A percentile compares a stretch with the other conserved stretches of the same genome.
Conservation (phyloP, 1,140 invertebrate species). For the Apis florea region DNA sequence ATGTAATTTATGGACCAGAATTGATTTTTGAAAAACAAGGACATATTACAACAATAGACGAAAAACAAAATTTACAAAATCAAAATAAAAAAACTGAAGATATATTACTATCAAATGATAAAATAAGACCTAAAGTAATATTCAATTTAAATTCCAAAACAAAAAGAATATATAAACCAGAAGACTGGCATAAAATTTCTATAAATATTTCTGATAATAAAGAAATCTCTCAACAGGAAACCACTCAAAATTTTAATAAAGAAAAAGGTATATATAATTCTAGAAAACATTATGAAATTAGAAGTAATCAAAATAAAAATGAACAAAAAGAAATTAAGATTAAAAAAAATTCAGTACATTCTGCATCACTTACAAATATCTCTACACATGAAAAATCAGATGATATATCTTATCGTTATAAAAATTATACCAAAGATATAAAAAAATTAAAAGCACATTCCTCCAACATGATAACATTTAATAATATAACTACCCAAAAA, state of each 20-base stretch:
- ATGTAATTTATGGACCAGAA: not conserved
- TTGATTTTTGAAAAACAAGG: not conserved
- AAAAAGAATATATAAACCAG: slow-evolving; percentile 65
- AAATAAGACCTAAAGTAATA: slow-evolving; percentile 68
- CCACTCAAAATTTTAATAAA: slow-evolving; percentile 24
- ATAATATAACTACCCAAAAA: not conserved
- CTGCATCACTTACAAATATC: not conserved
- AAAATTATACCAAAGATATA: not conserved
- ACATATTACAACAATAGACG: not conserved
- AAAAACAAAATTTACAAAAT: slow-evolving; percentile 9
- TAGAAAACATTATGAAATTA: not conserved
- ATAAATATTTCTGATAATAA: slow-evolving; percentile 23
- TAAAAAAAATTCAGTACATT: not conserved
- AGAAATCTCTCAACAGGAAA: slow-evolving; percentile 3
- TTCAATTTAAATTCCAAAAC: slow-evolving; percentile 70
- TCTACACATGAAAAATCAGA: not conserved
- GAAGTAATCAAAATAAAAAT: slow-evolving; percentile 8
- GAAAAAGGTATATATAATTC: not conserved
- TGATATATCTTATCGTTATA: not conserved
- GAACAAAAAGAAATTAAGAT: not conserved
- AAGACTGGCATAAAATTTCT: slow-evolving; percentile 62
- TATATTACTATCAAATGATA: slow-evolving; percentile 7
- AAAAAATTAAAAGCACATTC: slow-evolving; percentile 15
- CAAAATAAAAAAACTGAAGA: slow-evolving; percentile 24
- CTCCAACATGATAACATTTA: not conserved